A percentile compares a stretch with the other conserved stretches of the same genome.
phyloP scores from a whole-genome alignment of 2,888 invertebrate genomes.

The Abscondita cerata region DNA sequence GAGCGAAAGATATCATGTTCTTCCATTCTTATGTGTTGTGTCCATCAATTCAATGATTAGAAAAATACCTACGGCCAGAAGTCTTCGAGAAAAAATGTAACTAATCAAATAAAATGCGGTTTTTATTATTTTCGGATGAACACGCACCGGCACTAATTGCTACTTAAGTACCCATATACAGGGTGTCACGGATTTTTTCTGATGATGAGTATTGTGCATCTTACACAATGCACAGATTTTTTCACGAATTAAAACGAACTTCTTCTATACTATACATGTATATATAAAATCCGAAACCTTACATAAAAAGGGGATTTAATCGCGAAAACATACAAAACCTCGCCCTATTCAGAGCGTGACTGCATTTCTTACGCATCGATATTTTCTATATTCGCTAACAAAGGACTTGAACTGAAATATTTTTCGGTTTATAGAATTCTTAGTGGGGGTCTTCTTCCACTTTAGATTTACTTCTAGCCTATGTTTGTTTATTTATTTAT shows the following conservation, averaged over 20 bases:
- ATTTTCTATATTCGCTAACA: slow-evolving; percentile 28
- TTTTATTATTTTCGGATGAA: background rate
- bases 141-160: background rate
- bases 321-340: slow-evolving; percentile 33
- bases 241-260: background rate
- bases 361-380: slow-evolving; percentile 30
- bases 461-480: slow-evolving; percentile 14
- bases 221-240: no score
- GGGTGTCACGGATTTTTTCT: no score
- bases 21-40: no score
- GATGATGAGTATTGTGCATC: no score
- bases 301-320: slow-evolving; percentile 28
- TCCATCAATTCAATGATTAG: no score
- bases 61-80: no score
- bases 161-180: no score
- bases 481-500: background rate
- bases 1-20: no score
- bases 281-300: slow-evolving; percentile 14
- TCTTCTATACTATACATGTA: no score
- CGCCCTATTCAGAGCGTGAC: slow-evolving; percentile 26
- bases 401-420: slow-evolving; percentile 28
- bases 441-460: slow-evolving; percentile 14
- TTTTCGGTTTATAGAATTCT: slow-evolving; percentile 27
- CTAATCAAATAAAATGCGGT: no score
- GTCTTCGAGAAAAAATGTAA: no score